Evolutionary conservation across 30 jellyfish, hydroid and myxozoan species (phyloP).

Genomic region (Aurelia sp.): DNA sequence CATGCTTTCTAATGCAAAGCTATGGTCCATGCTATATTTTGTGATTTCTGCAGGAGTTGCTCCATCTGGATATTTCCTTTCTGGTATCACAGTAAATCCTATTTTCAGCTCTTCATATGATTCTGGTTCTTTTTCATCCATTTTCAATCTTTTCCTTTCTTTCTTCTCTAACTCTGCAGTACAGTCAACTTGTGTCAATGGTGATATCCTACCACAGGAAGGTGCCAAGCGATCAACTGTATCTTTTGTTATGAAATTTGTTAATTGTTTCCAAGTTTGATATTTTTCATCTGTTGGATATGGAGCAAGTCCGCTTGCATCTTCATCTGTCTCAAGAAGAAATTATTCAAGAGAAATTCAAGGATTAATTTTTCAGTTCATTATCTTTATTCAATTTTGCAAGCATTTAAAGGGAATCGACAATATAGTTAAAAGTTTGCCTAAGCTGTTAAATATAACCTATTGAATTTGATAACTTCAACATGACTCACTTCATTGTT

Average conservation of each 20-base stretch:
- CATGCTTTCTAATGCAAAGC: constrained; percentile 59
- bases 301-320: constrained; percentile 72
- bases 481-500: too few relatives aligned
- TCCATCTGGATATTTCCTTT: constrained; percentile 62
- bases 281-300: constrained; percentile 78
- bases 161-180: constrained; percentile 35
- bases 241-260: constrained; percentile 42
- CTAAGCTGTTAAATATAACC: too few relatives aligned
- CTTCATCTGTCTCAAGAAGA: constrained; percentile 34
- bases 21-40: constrained; percentile 67
- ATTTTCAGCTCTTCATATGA: constrained; percentile 18
- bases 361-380: too few relatives aligned
- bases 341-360: not conserved
- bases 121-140: not conserved
- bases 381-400: too few relatives aligned
- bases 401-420: too few relatives aligned
- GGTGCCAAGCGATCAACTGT: constrained; percentile 78
- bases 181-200: constrained; percentile 75
- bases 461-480: too few relatives aligned
- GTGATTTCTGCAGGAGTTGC: constrained; percentile 74
- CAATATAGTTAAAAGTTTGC: too few relatives aligned
- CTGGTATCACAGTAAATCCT: constrained; percentile 69
- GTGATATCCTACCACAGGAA: constrained; percentile 54
- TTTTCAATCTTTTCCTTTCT: constrained; percentile 35
- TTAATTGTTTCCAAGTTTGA: constrained; percentile 66